Evolutionary conservation across 2,888 invertebrate species (phyloP).

Genomic region (Caenorhabditis sp.): DNA sequence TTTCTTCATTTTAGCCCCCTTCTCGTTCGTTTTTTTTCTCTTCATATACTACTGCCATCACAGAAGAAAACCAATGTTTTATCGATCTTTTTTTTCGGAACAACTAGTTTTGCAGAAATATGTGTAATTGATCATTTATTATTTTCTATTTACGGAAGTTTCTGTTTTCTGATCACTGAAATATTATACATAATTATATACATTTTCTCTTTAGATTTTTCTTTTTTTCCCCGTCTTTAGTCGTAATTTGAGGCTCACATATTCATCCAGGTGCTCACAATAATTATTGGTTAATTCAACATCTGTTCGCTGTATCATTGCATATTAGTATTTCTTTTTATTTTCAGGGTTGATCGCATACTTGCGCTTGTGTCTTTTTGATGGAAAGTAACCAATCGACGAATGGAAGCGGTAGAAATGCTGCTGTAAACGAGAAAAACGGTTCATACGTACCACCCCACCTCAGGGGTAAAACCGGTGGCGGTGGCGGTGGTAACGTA

Average conservation of each 20-base stretch:
- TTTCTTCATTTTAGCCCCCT: slow-evolving; percentile 10
- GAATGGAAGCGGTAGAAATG: slow-evolving; percentile 58
- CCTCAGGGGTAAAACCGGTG: slow-evolving; percentile 48
- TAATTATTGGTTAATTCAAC: no score
- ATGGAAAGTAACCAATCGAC: slow-evolving; percentile 56
- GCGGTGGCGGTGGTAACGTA: slow-evolving; percentile 41
- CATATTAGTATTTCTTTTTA: background rate
- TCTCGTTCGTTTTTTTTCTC: background rate
- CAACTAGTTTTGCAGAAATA: background rate
- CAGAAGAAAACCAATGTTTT: background rate
- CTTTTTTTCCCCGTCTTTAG: no score
- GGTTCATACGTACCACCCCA: slow-evolving; percentile 65
- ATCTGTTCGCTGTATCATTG: no score
- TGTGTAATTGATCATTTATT: no score
- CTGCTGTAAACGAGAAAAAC: slow-evolving; percentile 46
- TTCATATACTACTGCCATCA: slow-evolving; percentile 4
- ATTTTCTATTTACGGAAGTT: background rate
- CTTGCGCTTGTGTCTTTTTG: slow-evolving; percentile 50
- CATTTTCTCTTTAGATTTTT: slow-evolving; percentile 1
- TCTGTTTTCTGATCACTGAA: background rate
- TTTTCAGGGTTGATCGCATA: slow-evolving; percentile 42
- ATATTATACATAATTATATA: no score
- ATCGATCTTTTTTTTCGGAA: background rate
- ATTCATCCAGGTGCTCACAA: no score
- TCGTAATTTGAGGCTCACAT: no score